phyloP scores from a whole-genome alignment of 2,113 vertebrate genomes.

The Tenrec ecaudatus region DNA sequence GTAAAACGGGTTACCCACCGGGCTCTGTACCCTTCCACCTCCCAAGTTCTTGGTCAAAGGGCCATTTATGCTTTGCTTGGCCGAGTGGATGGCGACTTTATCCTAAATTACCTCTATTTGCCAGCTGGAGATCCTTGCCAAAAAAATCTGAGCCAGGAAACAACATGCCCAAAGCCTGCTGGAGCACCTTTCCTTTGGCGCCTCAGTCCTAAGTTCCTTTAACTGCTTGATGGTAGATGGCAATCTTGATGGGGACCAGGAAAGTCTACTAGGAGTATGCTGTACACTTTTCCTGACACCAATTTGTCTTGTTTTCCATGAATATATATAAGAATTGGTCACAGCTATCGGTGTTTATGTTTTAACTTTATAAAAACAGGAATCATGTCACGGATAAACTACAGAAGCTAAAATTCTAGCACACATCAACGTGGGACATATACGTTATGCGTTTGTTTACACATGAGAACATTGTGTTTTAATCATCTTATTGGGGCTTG shows the following conservation, averaged over 20 bases:
- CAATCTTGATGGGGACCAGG: neutral
- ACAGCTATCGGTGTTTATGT: neutral
- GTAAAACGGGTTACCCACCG: neutral
- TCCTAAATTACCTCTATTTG: slow-evolving; percentile 29
- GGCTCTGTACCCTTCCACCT: neutral
- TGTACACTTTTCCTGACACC: neutral
- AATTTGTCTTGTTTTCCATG: too few relatives aligned
- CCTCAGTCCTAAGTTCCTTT: neutral
- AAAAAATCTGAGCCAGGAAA: neutral
- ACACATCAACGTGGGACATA: neutral
- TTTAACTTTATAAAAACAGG: neutral
- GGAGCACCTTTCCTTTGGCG: neutral
- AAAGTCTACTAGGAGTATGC: too few relatives aligned
- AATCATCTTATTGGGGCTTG: too few relatives aligned
- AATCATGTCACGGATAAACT: neutral
- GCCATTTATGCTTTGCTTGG: neutral
- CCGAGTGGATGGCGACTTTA: slow-evolving; percentile 30
- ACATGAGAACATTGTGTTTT: neutral
- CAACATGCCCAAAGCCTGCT: neutral
- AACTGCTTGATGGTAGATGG: too few relatives aligned
- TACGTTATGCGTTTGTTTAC: neutral
- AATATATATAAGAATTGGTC: neutral
- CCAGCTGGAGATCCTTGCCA: neutral
- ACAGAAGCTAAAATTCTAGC: neutral
- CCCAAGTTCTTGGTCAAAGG: neutral